These are phyloP conservation scores for Pharmacophagus antenor DNA, from an alignment of 2,888 invertebrate species.

Conservation along the genomic window DNA sequence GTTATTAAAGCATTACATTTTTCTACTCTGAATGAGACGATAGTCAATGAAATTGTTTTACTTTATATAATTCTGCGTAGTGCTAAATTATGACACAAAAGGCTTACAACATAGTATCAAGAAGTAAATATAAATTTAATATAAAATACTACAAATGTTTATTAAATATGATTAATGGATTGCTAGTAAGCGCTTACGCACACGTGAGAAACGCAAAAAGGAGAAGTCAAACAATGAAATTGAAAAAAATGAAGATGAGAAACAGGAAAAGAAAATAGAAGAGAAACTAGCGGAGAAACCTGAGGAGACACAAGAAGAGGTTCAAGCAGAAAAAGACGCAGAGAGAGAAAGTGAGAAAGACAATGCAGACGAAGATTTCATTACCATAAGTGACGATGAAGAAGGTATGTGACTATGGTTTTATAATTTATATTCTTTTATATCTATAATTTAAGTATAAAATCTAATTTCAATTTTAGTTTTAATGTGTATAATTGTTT, in stretches of 20 bases:
- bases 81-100: too few relatives aligned
- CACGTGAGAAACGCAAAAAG: slow-evolving; percentile 46
- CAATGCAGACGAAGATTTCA: slow-evolving; percentile 60
- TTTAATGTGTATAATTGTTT: too few relatives aligned
- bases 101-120: too few relatives aligned
- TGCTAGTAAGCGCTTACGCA: slow-evolving; percentile 60
- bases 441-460: too few relatives aligned
- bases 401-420: slow-evolving; percentile 64
- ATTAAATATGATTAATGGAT: slow-evolving; percentile 8
- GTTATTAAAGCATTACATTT: too few relatives aligned
- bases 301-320: slow-evolving; percentile 34
- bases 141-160: too few relatives aligned
- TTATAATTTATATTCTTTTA: not conserved
- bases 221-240: slow-evolving; percentile 34
- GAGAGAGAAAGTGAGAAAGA: slow-evolving; percentile 38
- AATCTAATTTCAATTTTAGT: too few relatives aligned
- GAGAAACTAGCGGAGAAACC: slow-evolving; percentile 20
- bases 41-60: too few relatives aligned
- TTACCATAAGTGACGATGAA: slow-evolving; percentile 83
- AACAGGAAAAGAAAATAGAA: slow-evolving; percentile 33
- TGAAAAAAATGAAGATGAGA: slow-evolving; percentile 34
- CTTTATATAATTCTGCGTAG: too few relatives aligned
- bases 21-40: too few relatives aligned
- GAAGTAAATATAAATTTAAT: too few relatives aligned
- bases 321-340: slow-evolving; percentile 36